A percentile compares a stretch with the other conserved stretches of the same genome.
Conservation (phyloP, 2,888 invertebrate genomes). For the Sympetrum striolatum region DNA sequence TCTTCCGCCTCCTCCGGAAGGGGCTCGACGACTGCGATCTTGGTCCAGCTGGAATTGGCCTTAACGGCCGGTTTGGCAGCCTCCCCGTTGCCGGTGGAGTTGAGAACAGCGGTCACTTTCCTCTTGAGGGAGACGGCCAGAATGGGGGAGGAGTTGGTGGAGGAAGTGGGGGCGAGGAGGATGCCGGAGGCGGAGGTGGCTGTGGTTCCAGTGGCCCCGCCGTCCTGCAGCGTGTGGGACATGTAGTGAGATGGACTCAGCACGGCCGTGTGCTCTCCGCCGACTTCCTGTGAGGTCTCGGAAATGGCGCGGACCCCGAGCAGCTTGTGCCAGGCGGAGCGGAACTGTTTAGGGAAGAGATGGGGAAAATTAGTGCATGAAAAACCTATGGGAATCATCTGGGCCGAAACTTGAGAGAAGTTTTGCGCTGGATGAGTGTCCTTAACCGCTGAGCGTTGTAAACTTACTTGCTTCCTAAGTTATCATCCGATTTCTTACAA, state of each 20-base stretch:
- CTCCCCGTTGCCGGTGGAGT: background rate
- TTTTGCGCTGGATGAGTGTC: too few species aligned
- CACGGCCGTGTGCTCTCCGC: conserved; percentile 47
- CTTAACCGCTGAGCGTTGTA: too few species aligned
- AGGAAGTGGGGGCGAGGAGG: background rate
- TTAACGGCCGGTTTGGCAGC: background rate
- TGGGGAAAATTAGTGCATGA: background rate
- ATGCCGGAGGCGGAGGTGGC: too few species aligned
- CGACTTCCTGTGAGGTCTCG: conserved; percentile 46
- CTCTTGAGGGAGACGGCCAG: background rate
- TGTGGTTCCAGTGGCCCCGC: background rate
- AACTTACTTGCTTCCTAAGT: too few species aligned
- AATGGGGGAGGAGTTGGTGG: background rate
- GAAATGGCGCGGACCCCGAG: conserved; percentile 46
- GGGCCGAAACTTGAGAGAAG: too few species aligned
- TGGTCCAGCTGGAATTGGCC: background rate
- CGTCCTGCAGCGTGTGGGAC: conserved; percentile 25
- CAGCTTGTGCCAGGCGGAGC: conserved; percentile 51
- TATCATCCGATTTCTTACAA: too few species aligned
- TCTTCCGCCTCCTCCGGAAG: background rate
- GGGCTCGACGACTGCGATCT: background rate
- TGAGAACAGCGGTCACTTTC: background rate
- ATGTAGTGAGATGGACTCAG: conserved; percentile 44
- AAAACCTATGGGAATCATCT: background rate
- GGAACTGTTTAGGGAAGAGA: conserved; percentile 49